Percentiles rank a stretch among this genome's conserved stretches.
These are phyloP conservation scores for Phylloscopus trochiloides DNA, from an alignment of 2,113 vertebrate species.

Conservation along the genomic window DNA sequence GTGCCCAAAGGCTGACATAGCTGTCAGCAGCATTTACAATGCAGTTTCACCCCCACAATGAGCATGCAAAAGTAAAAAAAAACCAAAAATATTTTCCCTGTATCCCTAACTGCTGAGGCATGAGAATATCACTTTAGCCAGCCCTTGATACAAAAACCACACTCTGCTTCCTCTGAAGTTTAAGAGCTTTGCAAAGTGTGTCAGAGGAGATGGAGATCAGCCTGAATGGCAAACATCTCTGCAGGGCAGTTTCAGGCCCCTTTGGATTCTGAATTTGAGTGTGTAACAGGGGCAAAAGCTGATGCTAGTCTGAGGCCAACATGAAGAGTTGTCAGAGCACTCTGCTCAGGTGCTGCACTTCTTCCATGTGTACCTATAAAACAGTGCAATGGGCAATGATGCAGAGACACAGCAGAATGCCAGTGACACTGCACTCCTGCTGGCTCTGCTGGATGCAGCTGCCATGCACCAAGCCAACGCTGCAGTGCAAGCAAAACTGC, in stretches of 20 bases:
- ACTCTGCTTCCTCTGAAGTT: neutral
- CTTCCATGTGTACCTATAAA: neutral
- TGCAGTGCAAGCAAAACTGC: neutral
- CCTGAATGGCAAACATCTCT: neutral
- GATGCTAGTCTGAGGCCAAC: neutral
- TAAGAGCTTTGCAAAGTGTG: neutral
- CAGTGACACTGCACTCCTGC: neutral
- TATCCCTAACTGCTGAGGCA: neutral
- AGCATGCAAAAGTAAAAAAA: neutral
- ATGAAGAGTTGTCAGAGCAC: neutral
- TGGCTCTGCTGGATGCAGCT: neutral
- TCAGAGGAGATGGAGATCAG: neutral
- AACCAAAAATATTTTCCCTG: neutral
- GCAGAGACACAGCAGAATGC: neutral
- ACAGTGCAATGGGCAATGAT: neutral
- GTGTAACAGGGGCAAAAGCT: neutral
- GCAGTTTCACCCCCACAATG: neutral
- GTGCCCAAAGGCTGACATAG: neutral
- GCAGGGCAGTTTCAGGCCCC: neutral
- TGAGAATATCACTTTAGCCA: neutral
- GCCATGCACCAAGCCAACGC: neutral
- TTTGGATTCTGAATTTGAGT: neutral
- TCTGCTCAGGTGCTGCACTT: accelerated
- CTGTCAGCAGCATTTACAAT: neutral
- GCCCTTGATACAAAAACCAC: neutral